phyloP scores from a whole-genome alignment of 37 sponge, comb jelly and placozoan species.

The Mnemiopsis leidyi region DNA sequence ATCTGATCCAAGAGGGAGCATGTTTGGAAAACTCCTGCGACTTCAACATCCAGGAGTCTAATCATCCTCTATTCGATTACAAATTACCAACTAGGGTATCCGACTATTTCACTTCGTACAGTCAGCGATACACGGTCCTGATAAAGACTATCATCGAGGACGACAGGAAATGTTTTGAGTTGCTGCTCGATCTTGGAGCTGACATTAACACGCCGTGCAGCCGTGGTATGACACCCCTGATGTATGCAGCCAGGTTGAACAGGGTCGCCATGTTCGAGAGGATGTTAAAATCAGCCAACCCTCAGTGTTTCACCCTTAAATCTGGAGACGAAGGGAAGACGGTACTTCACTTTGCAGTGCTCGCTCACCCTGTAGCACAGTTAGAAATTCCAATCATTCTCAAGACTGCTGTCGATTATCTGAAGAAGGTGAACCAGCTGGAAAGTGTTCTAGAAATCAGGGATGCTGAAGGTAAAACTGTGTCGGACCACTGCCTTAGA shows the following conservation, averaged over 20 bases:
- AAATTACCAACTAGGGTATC: background rate
- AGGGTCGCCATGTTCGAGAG: background rate
- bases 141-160: background rate
- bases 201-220: background rate
- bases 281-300: background rate
- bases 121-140: background rate
- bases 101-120: slow-evolving; percentile 42
- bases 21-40: slow-evolving; percentile 32
- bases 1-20: background rate
- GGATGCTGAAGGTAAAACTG: background rate
- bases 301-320: background rate
- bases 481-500: background rate
- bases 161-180: background rate
- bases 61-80: slow-evolving; percentile 10
- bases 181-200: background rate
- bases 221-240: slow-evolving; percentile 46
- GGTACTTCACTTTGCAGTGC: background rate
- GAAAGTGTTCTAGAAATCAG: background rate
- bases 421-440: background rate
- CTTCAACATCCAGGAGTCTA: slow-evolving; percentile 50
- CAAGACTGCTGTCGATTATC: background rate
- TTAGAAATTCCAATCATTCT: background rate
- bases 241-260: slow-evolving; percentile 23
- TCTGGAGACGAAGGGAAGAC: background rate
- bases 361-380: background rate